These are phyloP conservation scores for Dicyrtoma fusca DNA, from an alignment of 2,888 invertebrate genomes.

Conservation along the genomic window DNA sequence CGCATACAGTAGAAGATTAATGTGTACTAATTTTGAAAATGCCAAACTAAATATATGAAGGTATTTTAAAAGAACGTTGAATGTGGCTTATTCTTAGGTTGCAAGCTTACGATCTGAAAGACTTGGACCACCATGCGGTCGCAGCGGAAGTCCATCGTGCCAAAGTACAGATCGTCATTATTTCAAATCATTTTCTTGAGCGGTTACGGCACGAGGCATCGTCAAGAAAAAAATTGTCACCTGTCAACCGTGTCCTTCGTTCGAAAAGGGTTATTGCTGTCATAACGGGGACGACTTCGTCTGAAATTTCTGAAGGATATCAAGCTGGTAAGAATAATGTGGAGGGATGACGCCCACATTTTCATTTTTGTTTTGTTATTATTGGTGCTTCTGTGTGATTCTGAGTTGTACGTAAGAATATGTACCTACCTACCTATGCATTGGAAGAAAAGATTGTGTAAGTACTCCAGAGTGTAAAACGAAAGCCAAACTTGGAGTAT, in stretches of 20 bases:
- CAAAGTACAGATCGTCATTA: conserved; percentile 55
- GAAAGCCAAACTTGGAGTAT: too few relatives aligned
- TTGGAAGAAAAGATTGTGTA: too few relatives aligned
- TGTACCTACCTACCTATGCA: too few relatives aligned
- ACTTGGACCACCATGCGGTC: conserved; percentile 49
- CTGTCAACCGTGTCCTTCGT: conserved; percentile 52
- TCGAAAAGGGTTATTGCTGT: conserved; percentile 55
- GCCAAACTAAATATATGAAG: not conserved
- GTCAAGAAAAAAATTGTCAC: conserved; percentile 48
- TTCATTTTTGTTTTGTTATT: not conserved
- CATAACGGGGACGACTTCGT: conserved; percentile 43
- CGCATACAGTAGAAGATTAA: not conserved
- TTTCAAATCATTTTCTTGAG: conserved; percentile 55
- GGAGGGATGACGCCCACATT: not conserved
- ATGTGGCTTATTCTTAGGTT: conserved; percentile 36
- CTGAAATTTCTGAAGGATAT: conserved; percentile 46
- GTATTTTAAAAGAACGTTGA: conserved; percentile 25
- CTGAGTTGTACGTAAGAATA: too few relatives aligned
- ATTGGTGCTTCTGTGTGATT: too few relatives aligned
- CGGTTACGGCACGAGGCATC: conserved; percentile 50
- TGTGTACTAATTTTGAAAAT: not conserved
- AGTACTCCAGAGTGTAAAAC: too few relatives aligned
- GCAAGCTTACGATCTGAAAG: conserved; percentile 52
- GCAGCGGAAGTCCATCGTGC: conserved; percentile 52
- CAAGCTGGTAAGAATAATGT: conserved; percentile 29